A percentile compares a stretch with the other conserved stretches of the same genome.
Conservation (phyloP, 2,797 vertebrate genomes). For the Bovichtus variegatus region DNA sequence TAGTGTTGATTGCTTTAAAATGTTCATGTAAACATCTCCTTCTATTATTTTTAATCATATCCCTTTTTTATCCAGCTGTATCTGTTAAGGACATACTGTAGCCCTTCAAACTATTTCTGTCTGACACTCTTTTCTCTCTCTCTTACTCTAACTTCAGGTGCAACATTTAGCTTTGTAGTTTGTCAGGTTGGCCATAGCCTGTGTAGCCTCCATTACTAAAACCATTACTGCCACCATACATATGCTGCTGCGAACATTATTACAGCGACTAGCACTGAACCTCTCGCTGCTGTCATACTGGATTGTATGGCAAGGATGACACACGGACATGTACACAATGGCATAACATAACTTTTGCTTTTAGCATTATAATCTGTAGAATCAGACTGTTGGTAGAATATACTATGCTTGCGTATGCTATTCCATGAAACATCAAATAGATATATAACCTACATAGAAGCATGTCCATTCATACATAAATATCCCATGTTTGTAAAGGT, state of each 20-base stretch:
- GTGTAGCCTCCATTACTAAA: slow-evolving; percentile 45
- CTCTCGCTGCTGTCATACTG: slow-evolving; percentile 11
- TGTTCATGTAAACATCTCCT: neutral
- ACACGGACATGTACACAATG: neutral
- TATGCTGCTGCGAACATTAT: slow-evolving; percentile 20
- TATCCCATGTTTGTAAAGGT: neutral
- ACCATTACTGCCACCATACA: slow-evolving; percentile 31
- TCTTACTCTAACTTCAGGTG: slow-evolving; percentile 16
- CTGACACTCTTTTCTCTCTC: neutral
- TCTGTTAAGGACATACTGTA: slow-evolving; percentile 5
- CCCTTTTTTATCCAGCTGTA: slow-evolving; percentile 23
- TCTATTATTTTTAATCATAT: neutral
- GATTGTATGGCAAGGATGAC: neutral
- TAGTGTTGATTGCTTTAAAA: slow-evolving; percentile 13
- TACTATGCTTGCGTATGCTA: neutral
- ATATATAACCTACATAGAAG: neutral
- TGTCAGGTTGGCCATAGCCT: slow-evolving; percentile 31
- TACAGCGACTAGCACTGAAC: slow-evolving; percentile 1
- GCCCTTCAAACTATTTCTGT: slow-evolving; percentile 8
- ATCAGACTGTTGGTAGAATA: neutral
- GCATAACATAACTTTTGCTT: slow-evolving; percentile 5
- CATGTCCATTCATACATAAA: slow-evolving; percentile 9
- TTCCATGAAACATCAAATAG: neutral
- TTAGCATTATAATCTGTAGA: neutral
- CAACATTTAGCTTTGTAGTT: slow-evolving; percentile 14